phyloP scores from a whole-genome alignment of 2,888 invertebrate species.

The Hoplodrina ambigua region DNA sequence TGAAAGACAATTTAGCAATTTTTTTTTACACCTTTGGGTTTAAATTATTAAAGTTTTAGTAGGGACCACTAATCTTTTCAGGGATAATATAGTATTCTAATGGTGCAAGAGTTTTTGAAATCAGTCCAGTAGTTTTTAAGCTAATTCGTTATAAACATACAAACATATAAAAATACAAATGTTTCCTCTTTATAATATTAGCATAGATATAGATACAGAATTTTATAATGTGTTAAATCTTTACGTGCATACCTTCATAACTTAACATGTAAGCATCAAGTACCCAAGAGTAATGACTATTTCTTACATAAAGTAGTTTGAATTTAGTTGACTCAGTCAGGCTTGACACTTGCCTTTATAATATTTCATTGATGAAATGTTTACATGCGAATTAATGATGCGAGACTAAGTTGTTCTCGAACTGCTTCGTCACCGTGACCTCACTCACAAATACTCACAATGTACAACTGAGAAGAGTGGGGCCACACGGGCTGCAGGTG shows the following conservation, averaged over 20 bases:
- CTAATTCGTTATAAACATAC: too few relatives aligned
- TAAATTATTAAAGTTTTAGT: too few relatives aligned
- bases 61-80: too few relatives aligned
- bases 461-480: conserved; percentile 3
- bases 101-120: too few relatives aligned
- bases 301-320: conserved; percentile 15
- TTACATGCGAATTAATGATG: conserved; percentile 49
- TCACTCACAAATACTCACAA: conserved; percentile 17
- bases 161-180: too few relatives aligned
- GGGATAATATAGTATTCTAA: too few relatives aligned
- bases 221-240: not conserved
- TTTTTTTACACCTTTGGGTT: too few relatives aligned
- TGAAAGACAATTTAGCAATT: too few relatives aligned
- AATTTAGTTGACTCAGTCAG: conserved; percentile 41
- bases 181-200: too few relatives aligned
- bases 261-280: conserved; percentile 5
- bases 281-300: not conserved
- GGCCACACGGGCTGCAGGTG: not conserved
- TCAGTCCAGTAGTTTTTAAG: too few relatives aligned
- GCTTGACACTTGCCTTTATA: conserved; percentile 38
- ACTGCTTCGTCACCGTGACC: conserved; percentile 39
- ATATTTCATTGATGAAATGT: conserved; percentile 40
- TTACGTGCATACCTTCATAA: conserved; percentile 4
- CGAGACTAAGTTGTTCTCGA: conserved; percentile 19
- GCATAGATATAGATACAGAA: too few relatives aligned